Percentiles rank a stretch among this genome's conserved stretches.
Conservation (phyloP, 2,797 vertebrate genomes). For the Pteronotus mesoamericanus region DNA sequence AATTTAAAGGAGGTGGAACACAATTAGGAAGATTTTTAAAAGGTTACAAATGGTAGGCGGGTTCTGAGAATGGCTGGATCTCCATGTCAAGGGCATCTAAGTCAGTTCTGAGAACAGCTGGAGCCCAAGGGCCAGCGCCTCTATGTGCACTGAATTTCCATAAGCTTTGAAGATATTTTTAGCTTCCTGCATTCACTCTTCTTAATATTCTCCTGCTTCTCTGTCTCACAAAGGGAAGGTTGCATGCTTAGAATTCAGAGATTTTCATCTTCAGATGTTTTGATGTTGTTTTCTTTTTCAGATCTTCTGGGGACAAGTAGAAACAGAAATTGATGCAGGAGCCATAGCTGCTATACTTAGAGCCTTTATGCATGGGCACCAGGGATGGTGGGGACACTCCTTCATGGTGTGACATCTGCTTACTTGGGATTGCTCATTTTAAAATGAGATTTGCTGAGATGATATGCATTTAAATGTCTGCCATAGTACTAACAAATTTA, state of each 20-base stretch:
- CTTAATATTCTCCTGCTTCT: conserved; percentile 70
- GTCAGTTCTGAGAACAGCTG: conserved; percentile 55
- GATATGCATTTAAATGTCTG: not conserved
- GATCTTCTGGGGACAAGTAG: conserved; percentile 43
- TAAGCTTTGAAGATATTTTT: conserved; percentile 75
- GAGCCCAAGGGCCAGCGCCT: conserved; percentile 57
- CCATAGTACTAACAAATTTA: not conserved
- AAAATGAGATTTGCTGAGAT: conserved; percentile 23
- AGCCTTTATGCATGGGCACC: not conserved
- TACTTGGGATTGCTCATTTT: not conserved
- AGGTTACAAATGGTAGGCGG: conserved; percentile 48
- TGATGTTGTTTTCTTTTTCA: conserved; percentile 58
- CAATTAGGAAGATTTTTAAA: conserved; percentile 53
- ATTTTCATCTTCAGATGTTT: conserved; percentile 49
- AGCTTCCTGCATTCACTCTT: conserved; percentile 60
- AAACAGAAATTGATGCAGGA: conserved; percentile 37
- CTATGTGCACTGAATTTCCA: conserved; percentile 54
- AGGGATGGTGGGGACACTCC: not conserved
- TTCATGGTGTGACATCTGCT: not conserved
- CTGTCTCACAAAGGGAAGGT: conserved; percentile 41
- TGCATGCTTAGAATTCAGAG: conserved; percentile 37
- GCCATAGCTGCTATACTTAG: not conserved
- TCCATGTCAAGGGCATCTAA: conserved; percentile 56
- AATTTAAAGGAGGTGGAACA: conserved; percentile 61
- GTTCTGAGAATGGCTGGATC: conserved; percentile 48